A percentile compares a stretch with the other conserved stretches of the same genome.
These are phyloP conservation scores for Ichneumoninae sp. DNA, from an alignment of 2,888 invertebrate genomes.

Conservation along the genomic window DNA sequence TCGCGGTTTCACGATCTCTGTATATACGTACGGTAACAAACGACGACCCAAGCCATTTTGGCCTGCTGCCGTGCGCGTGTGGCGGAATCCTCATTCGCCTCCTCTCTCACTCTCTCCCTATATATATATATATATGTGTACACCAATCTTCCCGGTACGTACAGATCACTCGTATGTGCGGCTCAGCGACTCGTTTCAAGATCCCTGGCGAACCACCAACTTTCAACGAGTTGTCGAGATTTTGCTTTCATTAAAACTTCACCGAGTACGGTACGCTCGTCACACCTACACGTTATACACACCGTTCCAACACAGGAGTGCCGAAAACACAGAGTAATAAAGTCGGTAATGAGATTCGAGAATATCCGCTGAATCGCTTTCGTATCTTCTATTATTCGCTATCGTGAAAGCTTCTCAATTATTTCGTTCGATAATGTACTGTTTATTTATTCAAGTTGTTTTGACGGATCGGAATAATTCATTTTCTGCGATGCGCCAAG, in stretches of 20 bases:
- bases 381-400: neutral
- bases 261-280: neutral
- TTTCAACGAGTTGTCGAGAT: slow-evolving; percentile 46
- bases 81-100: neutral
- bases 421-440: neutral
- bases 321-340: neutral
- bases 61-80: slow-evolving; percentile 1
- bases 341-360: too few relatives aligned
- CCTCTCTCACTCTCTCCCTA: neutral
- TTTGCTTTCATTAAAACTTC: slow-evolving; percentile 69
- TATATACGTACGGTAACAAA: neutral
- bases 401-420: slow-evolving; percentile 1
- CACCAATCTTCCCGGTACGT: neutral
- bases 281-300: neutral
- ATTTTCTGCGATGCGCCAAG: neutral
- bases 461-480: neutral
- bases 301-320: neutral
- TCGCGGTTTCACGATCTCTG: neutral
- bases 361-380: too few relatives aligned
- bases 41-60: slow-evolving; percentile 2
- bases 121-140: neutral
- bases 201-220: slow-evolving; percentile 38
- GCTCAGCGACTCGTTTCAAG: slow-evolving; percentile 16
- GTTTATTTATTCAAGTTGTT: slow-evolving; percentile 4
- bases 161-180: neutral